Evolutionary conservation across 2,888 invertebrate species (phyloP), one percentile per base, ranked within the genome.

Genomic region (Ephialtes manifestator): DNA sequence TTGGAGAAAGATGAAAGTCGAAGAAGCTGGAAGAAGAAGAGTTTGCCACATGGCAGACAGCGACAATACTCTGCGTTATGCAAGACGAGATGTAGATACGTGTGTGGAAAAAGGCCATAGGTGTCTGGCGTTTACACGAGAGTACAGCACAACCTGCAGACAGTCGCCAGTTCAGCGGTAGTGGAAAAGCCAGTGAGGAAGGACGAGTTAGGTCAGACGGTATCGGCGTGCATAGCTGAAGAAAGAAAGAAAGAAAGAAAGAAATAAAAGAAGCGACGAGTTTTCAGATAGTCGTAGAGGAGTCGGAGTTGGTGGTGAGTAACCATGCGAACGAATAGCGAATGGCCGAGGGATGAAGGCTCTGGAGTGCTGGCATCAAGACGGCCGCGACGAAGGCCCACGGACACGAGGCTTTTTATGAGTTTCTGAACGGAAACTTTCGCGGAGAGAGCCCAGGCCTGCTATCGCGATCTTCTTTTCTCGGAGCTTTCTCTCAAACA

Each of bases 391-490:
- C 63, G 60, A 84, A 39, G 46, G n/a, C 60, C 43, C 31, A 43
- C 51, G 80, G 81, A 82, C 83, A 81, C 63, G 83, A 65, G 74
- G 76, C 58, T 84, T 84, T 82, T 65, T 68, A 78, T 67, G 78
- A 84, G 70, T 86, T 84, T 74, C 80, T 77, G 31, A 74, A 70
- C 63, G 70, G 63, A 60, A 83, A 85, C 71, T 81, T 76, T 81
- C 55, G 28, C 20, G 15, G 35, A 65, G 35, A 13, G 31, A n/a
- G n/a, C n/a, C 11, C 18, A 28, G 5, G 15, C 15, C 48, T 18
- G 18, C 60, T 55, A 72, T n/a, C 31, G 43, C 39, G 53, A 39
- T 70, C 72, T 43, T n/a, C 28, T 43, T 74, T n/a, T 46, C 31
- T 48, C 60, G 10, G 10, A 0, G 48, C 15, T 20, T 48, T 48